phyloP scores from a whole-genome alignment of 2,888 invertebrate species.

The Seladonia tumulorum region DNA sequence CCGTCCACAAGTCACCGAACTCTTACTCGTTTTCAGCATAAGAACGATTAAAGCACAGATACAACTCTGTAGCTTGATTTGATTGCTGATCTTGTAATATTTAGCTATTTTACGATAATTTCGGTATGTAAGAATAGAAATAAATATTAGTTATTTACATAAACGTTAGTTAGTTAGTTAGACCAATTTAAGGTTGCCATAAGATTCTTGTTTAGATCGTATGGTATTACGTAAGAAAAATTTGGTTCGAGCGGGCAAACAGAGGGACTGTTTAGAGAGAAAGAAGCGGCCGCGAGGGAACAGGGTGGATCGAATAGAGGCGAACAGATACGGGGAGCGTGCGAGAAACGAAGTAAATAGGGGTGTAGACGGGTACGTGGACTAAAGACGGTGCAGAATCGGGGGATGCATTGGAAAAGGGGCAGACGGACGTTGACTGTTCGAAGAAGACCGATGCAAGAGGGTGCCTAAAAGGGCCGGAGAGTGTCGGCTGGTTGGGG shows the following conservation, averaged over 20 bases:
- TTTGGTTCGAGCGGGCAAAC: not conserved
- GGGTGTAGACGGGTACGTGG: not conserved
- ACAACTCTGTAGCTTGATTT: too few species aligned
- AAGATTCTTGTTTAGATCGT: not conserved
- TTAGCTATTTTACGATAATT: too few species aligned
- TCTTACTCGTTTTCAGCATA: too few species aligned
- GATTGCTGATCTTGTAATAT: too few species aligned
- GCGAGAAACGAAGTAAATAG: constrained; percentile 14
- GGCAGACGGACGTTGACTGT: constrained; percentile 59
- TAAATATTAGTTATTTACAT: too few species aligned
- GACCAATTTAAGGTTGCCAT: not conserved
- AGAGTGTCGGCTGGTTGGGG: constrained; percentile 26
- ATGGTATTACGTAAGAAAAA: too few species aligned
- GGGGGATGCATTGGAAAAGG: constrained; percentile 50
- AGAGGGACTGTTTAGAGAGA: not conserved
- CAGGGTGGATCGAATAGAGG: not conserved
- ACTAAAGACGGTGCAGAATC: constrained; percentile 37
- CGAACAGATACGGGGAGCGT: constrained; percentile 18
- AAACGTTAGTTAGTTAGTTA: too few species aligned
- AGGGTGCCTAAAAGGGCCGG: constrained; percentile 47
- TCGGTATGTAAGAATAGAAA: too few species aligned
- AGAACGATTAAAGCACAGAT: too few species aligned
- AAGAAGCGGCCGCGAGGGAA: not conserved
- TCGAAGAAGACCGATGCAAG: constrained; percentile 37
- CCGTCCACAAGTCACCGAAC: too few species aligned